Evolutionary conservation across 1,140 invertebrate species (phyloP).

Genomic region (Nautilus pompilius): DNA sequence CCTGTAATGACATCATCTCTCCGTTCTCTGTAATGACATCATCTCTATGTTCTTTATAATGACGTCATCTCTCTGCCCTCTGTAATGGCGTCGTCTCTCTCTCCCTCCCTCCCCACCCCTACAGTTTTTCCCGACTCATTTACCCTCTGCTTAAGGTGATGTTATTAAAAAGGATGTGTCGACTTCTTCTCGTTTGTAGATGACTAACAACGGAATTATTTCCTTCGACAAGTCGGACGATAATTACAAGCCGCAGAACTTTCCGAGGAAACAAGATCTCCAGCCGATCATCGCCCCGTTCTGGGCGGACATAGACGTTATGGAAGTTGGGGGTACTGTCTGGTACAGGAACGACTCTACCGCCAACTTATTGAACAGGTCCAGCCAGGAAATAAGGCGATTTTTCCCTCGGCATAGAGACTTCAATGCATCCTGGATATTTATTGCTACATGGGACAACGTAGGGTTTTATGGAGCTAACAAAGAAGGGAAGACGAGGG

Average conservation of each 20-base stretch:
- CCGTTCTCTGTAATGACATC: too few relatives aligned
- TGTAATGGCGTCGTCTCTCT: too few relatives aligned
- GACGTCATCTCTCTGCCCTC: too few relatives aligned
- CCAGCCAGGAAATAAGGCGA: constrained; percentile 20
- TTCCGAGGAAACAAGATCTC: constrained; percentile 22
- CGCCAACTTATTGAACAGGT: constrained; percentile 8
- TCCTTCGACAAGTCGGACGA: constrained; percentile 28
- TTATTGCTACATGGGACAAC: constrained; percentile 36
- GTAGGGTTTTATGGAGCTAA: constrained; percentile 35
- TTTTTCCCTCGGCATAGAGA: constrained; percentile 20
- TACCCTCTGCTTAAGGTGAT: too few relatives aligned
- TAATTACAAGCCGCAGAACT: constrained; percentile 27
- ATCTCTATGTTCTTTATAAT: too few relatives aligned
- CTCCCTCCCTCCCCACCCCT: too few relatives aligned
- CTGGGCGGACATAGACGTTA: constrained; percentile 37
- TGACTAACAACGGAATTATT: constrained; percentile 41
- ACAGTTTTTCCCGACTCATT: too few relatives aligned
- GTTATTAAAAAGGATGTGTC: too few relatives aligned
- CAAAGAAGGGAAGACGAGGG: constrained; percentile 16
- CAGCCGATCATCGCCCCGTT: constrained; percentile 27
- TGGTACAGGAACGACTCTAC: constrained; percentile 23
- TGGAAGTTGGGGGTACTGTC: constrained; percentile 17
- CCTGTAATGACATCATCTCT: too few relatives aligned
- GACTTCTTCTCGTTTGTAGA: constrained; percentile 19
- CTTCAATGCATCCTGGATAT: constrained; percentile 35